Evolutionary conservation across 2,113 vertebrate species (phyloP).

Genomic region (Dipodomys ordii): DNA sequence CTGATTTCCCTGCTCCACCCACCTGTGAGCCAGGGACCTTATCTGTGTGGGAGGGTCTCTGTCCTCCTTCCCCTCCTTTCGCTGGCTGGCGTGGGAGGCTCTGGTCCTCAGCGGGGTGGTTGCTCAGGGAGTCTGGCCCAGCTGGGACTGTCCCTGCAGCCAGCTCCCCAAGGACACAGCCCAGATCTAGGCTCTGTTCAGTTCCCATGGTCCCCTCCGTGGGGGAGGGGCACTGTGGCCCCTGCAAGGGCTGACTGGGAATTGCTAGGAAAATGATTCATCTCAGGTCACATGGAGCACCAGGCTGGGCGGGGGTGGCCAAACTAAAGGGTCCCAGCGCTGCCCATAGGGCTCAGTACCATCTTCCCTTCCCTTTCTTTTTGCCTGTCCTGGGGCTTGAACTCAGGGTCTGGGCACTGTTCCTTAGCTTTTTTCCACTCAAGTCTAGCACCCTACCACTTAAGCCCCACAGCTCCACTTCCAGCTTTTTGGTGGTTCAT

Average conservation of each 20-base stretch:
- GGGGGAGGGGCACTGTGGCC: conserved; percentile 63
- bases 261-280: conserved; percentile 76
- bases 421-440: too few species aligned
- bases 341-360: background rate
- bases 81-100: conserved; percentile 34
- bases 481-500: too few species aligned
- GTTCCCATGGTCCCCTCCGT: conserved; percentile 47
- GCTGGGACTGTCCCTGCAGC: conserved; percentile 20
- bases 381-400: too few species aligned
- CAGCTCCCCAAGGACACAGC: conserved; percentile 61
- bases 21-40: background rate
- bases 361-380: background rate
- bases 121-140: conserved; percentile 39
- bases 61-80: background rate
- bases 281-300: conserved; percentile 18
- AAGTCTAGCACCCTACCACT: too few species aligned
- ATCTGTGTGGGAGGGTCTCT: background rate
- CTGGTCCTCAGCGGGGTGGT: background rate
- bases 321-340: background rate
- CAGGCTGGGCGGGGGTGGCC: background rate
- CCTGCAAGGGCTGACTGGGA: conserved; percentile 58
- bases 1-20: too few species aligned
- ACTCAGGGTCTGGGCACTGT: too few species aligned
- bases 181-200: conserved; percentile 38
- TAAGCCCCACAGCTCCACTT: too few species aligned